Percentiles rank a stretch among this genome's conserved stretches.
These are phyloP conservation scores for Turritopsis dohrnii DNA, from an alignment of 30 jellyfish, hydroid and myxozoan species.

Conservation along the genomic window DNA sequence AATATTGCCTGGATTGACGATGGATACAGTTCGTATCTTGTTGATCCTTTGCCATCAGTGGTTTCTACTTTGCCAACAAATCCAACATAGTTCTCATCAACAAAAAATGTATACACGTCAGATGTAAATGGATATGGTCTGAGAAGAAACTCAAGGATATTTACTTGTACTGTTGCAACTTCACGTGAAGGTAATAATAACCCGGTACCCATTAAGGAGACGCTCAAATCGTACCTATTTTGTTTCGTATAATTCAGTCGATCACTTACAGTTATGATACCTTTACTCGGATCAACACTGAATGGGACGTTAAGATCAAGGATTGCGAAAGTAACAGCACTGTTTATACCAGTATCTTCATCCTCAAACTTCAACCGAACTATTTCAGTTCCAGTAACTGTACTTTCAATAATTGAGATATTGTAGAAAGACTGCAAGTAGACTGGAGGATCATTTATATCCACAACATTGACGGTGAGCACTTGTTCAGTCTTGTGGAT, in stretches of 20 bases:
- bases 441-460: constrained; percentile 58
- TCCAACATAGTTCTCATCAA: constrained; percentile 17
- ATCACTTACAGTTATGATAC: constrained; percentile 4
- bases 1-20: neutral
- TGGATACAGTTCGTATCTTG: neutral
- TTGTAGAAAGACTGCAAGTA: constrained; percentile 20
- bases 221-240: neutral
- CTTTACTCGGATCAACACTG: neutral
- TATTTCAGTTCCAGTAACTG: neutral
- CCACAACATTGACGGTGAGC: constrained; percentile 32
- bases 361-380: constrained; percentile 35
- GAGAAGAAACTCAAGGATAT: neutral
- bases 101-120: neutral
- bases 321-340: constrained; percentile 35
- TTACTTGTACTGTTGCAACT: constrained; percentile 46
- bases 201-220: constrained; percentile 59
- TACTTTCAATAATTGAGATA: neutral
- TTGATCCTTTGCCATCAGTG: neutral
- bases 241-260: neutral
- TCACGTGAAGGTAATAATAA: constrained; percentile 31
- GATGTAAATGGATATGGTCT: neutral
- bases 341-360: constrained; percentile 43
- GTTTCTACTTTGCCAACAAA: neutral
- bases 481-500: neutral
- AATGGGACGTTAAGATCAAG: constrained; percentile 30